These are phyloP conservation scores for Pelecanus crispus DNA, from an alignment of 2,113 vertebrate genomes.

Conservation along the genomic window DNA sequence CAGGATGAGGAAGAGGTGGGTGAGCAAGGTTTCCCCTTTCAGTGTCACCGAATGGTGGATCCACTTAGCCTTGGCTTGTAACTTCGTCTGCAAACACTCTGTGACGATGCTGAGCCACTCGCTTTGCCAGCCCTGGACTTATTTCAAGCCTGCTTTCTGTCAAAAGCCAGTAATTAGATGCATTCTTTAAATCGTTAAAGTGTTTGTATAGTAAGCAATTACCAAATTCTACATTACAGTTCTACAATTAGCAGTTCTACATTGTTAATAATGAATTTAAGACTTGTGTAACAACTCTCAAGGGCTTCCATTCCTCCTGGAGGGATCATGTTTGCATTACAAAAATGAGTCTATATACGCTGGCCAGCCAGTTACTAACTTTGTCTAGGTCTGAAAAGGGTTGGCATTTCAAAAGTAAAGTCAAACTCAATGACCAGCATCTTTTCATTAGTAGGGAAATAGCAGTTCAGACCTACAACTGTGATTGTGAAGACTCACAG, in stretches of 20 bases:
- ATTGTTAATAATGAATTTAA: neutral
- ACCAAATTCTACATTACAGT: neutral
- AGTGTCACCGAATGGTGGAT: fast-evolving
- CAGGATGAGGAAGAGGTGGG: neutral
- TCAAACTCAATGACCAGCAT: neutral
- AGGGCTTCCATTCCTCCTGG: neutral
- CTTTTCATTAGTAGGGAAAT: neutral
- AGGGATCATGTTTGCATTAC: neutral
- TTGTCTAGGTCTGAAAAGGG: neutral
- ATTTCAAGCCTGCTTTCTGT: neutral
- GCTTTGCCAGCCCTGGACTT: neutral
- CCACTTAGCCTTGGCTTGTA: neutral
- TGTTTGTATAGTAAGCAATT: constrained; percentile 11
- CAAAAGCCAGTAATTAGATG: neutral
- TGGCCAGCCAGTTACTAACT: neutral
- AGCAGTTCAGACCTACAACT: fast-evolving
- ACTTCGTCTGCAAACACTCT: neutral
- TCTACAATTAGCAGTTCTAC: constrained; percentile 4
- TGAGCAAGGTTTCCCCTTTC: neutral
- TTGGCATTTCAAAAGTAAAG: neutral
- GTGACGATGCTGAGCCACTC: neutral
- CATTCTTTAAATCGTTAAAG: neutral
- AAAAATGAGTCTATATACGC: neutral
- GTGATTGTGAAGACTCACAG: neutral
- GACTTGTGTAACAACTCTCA: neutral